Percentiles rank a stretch among this genome's conserved stretches.
Evolutionary conservation across 2,797 vertebrate genomes (phyloP).

Genomic region (Sparus aurata): DNA sequence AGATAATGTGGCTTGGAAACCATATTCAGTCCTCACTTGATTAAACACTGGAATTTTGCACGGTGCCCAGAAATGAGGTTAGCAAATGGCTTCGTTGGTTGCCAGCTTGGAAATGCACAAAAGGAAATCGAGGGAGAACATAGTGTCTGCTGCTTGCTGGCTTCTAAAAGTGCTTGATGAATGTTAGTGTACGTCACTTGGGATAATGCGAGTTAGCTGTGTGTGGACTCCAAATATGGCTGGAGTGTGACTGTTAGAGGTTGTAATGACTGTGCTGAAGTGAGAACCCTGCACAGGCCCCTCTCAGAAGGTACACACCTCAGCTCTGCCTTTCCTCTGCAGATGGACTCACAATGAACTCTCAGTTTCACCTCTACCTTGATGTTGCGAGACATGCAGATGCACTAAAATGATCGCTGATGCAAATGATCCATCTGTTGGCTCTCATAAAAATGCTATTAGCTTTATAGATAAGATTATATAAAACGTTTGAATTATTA

Average conservation of each 20-base stretch:
- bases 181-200: conserved; percentile 87
- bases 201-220: conserved; percentile 85
- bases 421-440: conserved; percentile 36
- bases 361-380: conserved; percentile 77
- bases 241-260: conserved; percentile 81
- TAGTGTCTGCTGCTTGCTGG: conserved; percentile 83
- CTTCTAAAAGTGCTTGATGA: conserved; percentile 84
- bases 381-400: conserved; percentile 56
- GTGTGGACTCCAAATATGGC: conserved; percentile 86
- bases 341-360: conserved; percentile 81
- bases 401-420: conserved; percentile 38
- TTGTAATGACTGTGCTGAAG: conserved; percentile 80
- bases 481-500: not conserved
- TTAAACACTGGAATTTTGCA: conserved; percentile 90
- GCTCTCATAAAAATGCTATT: conserved; percentile 1
- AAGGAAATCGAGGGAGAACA: conserved; percentile 85
- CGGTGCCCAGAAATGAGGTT: conserved; percentile 89
- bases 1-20: conserved; percentile 89
- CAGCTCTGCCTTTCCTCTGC: conserved; percentile 81
- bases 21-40: conserved; percentile 86
- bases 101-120: conserved; percentile 88
- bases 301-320: conserved; percentile 80
- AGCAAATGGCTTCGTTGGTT: conserved; percentile 85
- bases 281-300: conserved; percentile 78
- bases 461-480: conserved; percentile 3